A percentile compares a stretch with the other conserved stretches of the same genome.
These are phyloP conservation scores for Rhodinocichla rosea DNA, from an alignment of 2,113 vertebrate species.

Conservation along the genomic window DNA sequence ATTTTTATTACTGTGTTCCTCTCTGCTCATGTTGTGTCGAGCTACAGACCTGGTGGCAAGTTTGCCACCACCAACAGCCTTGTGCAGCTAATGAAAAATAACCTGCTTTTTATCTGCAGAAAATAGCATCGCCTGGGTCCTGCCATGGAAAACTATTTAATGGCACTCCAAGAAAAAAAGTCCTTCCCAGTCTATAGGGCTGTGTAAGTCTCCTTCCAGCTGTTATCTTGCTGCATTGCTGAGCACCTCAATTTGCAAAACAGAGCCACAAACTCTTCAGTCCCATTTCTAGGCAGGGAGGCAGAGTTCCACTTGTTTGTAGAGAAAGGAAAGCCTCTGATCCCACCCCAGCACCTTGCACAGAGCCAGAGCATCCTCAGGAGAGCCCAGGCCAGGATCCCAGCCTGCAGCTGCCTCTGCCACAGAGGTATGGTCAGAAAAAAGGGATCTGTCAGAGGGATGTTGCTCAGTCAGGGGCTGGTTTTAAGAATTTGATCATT, in stretches of 20 bases:
- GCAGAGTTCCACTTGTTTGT: neutral
- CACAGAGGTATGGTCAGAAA: fast-evolving
- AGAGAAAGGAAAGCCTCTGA: neutral
- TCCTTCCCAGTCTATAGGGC: neutral
- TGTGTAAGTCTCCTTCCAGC: neutral
- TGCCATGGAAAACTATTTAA: neutral
- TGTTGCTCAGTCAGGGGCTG: neutral
- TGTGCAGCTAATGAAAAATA: constrained; percentile 9
- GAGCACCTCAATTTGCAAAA: neutral
- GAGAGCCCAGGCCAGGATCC: neutral
- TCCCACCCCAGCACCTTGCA: fast-evolving
- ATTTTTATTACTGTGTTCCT: neutral
- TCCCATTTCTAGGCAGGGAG: neutral
- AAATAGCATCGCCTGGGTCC: neutral
- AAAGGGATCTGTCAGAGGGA: neutral
- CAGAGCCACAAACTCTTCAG: neutral
- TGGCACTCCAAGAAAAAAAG: neutral
- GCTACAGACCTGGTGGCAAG: neutral
- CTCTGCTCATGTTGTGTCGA: fast-evolving
- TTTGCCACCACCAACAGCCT: neutral
- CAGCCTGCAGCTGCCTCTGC: neutral
- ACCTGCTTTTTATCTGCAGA: neutral
- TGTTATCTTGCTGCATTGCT: neutral
- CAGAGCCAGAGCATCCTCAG: neutral
- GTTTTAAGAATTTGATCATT: neutral